Evolutionary conservation across 2,797 vertebrate species (phyloP).

Genomic region (Lagorchestes hirsutus): DNA sequence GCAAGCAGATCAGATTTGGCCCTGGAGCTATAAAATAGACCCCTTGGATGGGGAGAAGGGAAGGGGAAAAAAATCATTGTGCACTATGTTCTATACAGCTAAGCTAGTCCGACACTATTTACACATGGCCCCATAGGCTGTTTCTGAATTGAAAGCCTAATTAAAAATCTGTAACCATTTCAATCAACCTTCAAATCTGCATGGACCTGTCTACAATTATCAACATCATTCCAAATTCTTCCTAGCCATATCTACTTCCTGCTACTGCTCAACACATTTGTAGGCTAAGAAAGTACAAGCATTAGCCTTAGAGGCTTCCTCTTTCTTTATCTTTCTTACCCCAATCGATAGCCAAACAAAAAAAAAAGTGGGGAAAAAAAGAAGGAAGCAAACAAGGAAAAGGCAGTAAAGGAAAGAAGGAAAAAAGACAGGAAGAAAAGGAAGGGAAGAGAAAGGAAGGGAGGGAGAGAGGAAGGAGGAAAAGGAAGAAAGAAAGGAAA

Average conservation of each 20-base stretch:
- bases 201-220: not conserved
- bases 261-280: not conserved
- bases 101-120: not conserved
- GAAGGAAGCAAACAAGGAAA: no score
- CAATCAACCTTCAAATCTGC: not conserved
- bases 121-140: not conserved
- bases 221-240: not conserved
- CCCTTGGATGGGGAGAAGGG: not conserved
- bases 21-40: not conserved
- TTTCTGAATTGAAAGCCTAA: not conserved
- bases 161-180: constrained; percentile 1
- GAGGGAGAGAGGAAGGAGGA: no score
- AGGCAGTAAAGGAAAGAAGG: no score
- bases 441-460: no score
- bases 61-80: not conserved
- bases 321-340: not conserved
- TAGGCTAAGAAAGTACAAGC: not conserved
- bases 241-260: not conserved
- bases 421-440: no score
- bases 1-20: not conserved
- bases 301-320: not conserved
- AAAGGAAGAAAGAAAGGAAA: no score
- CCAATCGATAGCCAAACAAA: not conserved
- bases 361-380: no score
- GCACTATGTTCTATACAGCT: not conserved